Evolutionary conservation across 1,140 invertebrate species (phyloP).

Genomic region (Pissodes strobi): DNA sequence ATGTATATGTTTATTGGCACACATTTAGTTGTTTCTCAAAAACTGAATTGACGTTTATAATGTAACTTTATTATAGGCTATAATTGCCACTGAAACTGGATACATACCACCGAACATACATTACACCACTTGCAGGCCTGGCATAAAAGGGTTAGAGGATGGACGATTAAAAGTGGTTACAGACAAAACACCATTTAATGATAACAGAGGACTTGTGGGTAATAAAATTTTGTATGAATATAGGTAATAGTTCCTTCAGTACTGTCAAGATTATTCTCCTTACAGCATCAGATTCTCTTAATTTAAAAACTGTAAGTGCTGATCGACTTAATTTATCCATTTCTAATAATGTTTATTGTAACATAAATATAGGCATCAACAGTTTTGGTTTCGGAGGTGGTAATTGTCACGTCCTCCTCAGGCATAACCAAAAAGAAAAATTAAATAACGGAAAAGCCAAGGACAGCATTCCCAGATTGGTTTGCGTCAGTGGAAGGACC

Average conservation of each 20-base stretch:
- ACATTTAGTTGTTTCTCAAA: neutral
- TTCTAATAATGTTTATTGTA: too few species aligned
- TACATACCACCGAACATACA: slow-evolving; percentile 81
- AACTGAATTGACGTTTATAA: neutral
- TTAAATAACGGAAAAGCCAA: slow-evolving; percentile 56
- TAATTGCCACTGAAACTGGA: slow-evolving; percentile 74
- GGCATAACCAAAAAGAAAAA: slow-evolving; percentile 60
- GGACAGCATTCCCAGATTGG: slow-evolving; percentile 63
- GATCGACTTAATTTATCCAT: too few species aligned
- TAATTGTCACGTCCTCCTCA: slow-evolving; percentile 70
- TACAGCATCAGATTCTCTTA: too few species aligned
- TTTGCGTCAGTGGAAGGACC: slow-evolving; percentile 66
- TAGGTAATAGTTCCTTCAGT: neutral
- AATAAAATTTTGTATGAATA: too few species aligned
- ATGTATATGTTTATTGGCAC: too few species aligned
- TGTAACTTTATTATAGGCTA: slow-evolving; percentile 39
- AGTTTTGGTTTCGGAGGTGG: slow-evolving; percentile 67
- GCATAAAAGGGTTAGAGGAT: slow-evolving; percentile 72
- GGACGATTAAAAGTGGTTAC: slow-evolving; percentile 73
- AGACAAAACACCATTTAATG: slow-evolving; percentile 64
- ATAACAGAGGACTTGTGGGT: slow-evolving; percentile 61
- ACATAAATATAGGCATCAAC: slow-evolving; percentile 58
- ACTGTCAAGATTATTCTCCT: too few species aligned
- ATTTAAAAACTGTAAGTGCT: too few species aligned
- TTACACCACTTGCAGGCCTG: slow-evolving; percentile 70